Conservation (phyloP, 1,140 invertebrate species). For the Sarcophaga bullata region DNA sequence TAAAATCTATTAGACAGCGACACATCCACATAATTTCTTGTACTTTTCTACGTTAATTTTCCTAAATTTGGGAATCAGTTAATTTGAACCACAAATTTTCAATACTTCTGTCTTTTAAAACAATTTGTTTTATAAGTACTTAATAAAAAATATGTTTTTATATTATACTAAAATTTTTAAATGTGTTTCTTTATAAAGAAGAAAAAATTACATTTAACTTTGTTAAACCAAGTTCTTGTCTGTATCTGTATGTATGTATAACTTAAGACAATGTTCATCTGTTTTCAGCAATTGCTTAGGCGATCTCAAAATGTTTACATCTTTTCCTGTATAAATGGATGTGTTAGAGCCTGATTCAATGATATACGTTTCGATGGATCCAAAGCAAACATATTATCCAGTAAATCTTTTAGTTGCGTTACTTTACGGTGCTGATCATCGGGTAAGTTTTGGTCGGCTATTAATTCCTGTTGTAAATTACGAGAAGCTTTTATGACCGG, state of each 20-base stretch:
- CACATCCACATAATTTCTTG: background rate
- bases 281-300: background rate
- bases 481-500: constrained; percentile 88
- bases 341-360: constrained; percentile 92
- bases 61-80: background rate
- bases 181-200: constrained; percentile 1
- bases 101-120: constrained; percentile 3
- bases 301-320: constrained; percentile 64
- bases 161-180: background rate
- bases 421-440: constrained; percentile 91
- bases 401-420: constrained; percentile 90
- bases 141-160: constrained; percentile 5
- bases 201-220: constrained; percentile 36
- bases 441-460: constrained; percentile 88
- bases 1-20: background rate
- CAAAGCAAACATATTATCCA: constrained; percentile 93
- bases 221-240: constrained; percentile 20
- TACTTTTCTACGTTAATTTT: background rate
- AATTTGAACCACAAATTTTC: background rate
- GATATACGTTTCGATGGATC: constrained; percentile 94
- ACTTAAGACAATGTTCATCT: background rate
- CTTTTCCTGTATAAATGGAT: constrained; percentile 97
- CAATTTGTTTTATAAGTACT: background rate
- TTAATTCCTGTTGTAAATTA: constrained; percentile 87
- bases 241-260: background rate